A percentile compares a stretch with the other conserved stretches of the same genome.
Conservation (phyloP, 2,888 invertebrate genomes). For the Gryllus longicercus region DNA sequence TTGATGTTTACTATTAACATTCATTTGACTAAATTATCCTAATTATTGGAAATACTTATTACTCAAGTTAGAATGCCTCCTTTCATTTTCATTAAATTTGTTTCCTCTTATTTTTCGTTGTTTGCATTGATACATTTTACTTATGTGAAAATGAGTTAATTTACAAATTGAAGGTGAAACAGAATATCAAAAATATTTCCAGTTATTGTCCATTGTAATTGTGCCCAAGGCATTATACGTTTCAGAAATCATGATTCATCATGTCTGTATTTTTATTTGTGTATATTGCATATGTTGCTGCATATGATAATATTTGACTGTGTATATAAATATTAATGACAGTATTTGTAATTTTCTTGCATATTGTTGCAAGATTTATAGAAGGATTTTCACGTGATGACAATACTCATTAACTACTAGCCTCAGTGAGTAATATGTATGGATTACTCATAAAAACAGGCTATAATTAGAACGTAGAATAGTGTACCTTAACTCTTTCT, state of each 20-base stretch:
- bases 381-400: neutral
- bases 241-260: neutral
- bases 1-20: neutral
- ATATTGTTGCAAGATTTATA: neutral
- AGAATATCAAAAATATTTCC: neutral
- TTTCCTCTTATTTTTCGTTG: neutral
- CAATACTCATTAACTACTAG: no score
- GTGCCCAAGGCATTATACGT: neutral
- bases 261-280: conserved; percentile 9
- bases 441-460: no score
- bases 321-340: neutral
- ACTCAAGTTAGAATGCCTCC: neutral
- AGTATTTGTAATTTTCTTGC: conserved; percentile 4
- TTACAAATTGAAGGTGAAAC: no score
- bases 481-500: neutral
- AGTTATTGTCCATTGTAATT: neutral
- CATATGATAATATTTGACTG: neutral
- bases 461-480: no score
- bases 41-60: neutral
- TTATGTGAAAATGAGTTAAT: neutral
- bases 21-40: neutral
- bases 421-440: no score
- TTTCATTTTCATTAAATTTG: neutral
- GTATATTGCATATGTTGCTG: neutral
- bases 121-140: neutral